Evolutionary conservation across 2,113 vertebrate species (phyloP), one percentile per base, ranked within the genome.

Genomic region (Loxodonta africana): DNA sequence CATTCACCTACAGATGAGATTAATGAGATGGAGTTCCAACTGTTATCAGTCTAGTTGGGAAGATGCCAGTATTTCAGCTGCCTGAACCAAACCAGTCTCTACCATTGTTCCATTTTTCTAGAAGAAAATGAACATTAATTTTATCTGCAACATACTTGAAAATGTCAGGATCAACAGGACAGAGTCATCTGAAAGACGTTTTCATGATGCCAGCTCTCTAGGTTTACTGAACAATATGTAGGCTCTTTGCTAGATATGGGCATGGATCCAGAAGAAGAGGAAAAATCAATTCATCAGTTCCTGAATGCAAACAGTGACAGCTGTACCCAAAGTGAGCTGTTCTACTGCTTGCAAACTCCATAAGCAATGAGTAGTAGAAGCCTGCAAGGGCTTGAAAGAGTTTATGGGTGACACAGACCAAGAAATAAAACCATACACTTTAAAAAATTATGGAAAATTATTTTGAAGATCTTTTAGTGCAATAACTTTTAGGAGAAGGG

Each of bases 11-110:
- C 84, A 33, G 92, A 95, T 69, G 67, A 77, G 57, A 98, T 87
- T 87, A 96, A 98, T 71, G 63, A 91, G 46, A 86, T 53, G 74
- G 90, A 78, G 48, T 3, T 95, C 92, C 89, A 96, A 98, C 94
- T 78, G 90, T 90, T 93, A 95, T 80, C 90, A 28, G 83, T 77
- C 85, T 96, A 28, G 95, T 97, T 98, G 95, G 71, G 60, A 62
- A 93, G 87, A 92, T 77, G 95, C 97, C 91, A 91, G 46, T 26
- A 80, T 26, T 82, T 94, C 81, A 78, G 71, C 78, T 37, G 41
- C 20, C 74, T 2, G 20, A 78, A 65, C 48, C 28, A 62, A 93
- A 73, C 69, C 57, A 48, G 87, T 83, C 74, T 77, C 53, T 26
- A 53, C 57, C 94, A 92, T 37, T 9, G 87, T 7, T 60, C 63